Conservation (phyloP, 2,888 invertebrate genomes). For the Sicus ferrugineus region DNA sequence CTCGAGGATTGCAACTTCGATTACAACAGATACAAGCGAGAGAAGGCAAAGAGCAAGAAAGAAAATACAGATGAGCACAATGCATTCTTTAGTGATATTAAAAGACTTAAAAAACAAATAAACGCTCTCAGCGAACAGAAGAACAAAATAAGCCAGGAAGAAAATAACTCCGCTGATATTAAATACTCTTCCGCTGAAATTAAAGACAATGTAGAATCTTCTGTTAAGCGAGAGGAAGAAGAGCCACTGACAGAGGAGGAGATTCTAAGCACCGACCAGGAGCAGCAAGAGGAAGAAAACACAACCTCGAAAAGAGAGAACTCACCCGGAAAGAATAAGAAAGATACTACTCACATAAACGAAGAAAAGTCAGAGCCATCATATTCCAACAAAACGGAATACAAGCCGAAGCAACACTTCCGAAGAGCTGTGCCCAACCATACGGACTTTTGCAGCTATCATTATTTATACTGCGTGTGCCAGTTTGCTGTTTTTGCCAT, state of each 20-base stretch:
- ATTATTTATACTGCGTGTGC: constrained; percentile 73
- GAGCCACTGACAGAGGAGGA: constrained; percentile 4
- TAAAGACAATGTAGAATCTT: constrained; percentile 18
- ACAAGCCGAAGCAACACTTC: constrained; percentile 7
- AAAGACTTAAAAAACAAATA: constrained; percentile 59
- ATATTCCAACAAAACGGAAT: not conserved
- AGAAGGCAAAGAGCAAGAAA: constrained; percentile 53
- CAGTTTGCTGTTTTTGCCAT: constrained; percentile 73
- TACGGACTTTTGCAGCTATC: constrained; percentile 50
- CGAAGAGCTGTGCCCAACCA: constrained; percentile 24
- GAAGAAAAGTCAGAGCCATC: not conserved
- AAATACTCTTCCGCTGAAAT: not conserved
- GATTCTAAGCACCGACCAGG: not conserved
- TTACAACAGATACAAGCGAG: constrained; percentile 59
- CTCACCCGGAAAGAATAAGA: not conserved
- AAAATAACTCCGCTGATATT: not conserved
- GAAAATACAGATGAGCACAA: constrained; percentile 53
- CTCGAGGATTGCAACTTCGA: constrained; percentile 59
- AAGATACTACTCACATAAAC: not conserved
- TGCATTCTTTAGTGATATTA: constrained; percentile 61
- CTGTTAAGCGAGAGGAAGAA: too few relatives aligned
- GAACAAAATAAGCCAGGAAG: constrained; percentile 10
- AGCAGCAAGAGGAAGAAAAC: not conserved
- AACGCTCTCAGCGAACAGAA: constrained; percentile 50
- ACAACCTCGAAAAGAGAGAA: not conserved